Percentiles rank a stretch among this genome's conserved stretches.
These are phyloP conservation scores for Heteromormyrus szaboi DNA, from an alignment of 2,797 vertebrate species.

Conservation along the genomic window DNA sequence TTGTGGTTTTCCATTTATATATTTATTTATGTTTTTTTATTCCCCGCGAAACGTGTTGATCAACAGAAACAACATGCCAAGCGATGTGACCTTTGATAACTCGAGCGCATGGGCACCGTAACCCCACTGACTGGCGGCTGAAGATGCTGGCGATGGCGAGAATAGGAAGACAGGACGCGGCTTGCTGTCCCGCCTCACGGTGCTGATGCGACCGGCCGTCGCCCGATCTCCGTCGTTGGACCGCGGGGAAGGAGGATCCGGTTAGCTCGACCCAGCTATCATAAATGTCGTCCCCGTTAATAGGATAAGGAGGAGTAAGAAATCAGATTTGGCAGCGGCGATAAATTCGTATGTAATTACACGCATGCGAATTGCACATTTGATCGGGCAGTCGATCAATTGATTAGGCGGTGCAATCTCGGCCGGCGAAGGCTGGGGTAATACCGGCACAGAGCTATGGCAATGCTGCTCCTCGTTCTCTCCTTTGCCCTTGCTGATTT, in stretches of 20 bases:
- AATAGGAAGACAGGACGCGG: conserved; percentile 18
- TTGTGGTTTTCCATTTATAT: conserved; percentile 19
- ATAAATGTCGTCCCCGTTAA: not conserved
- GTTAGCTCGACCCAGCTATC: not conserved
- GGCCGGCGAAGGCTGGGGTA: not conserved
- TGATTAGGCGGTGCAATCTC: conserved; percentile 9
- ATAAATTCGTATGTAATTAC: conserved; percentile 11
- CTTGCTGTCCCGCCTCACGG: not conserved
- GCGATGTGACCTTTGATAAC: conserved; percentile 21
- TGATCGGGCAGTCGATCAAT: conserved; percentile 16
- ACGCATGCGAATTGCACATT: not conserved
- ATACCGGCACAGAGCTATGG: conserved; percentile 11
- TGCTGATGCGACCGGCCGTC: conserved; percentile 16
- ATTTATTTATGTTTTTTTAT: not conserved
- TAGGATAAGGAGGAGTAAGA: not conserved
- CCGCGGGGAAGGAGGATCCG: conserved; percentile 25
- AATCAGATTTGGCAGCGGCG: not conserved
- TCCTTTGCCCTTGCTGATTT: conserved; percentile 23
- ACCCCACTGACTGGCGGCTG: not conserved
- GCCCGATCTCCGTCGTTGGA: conserved; percentile 21
- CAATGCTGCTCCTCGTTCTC: conserved; percentile 13
- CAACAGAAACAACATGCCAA: conserved; percentile 10
- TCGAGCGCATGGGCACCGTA: not conserved
- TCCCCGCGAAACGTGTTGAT: not conserved
- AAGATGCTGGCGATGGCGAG: conserved; percentile 13